A percentile compares a stretch with the other conserved stretches of the same genome.
Conservation (phyloP, 2,113 vertebrate genomes). For the Chaenogobius annularis region DNA sequence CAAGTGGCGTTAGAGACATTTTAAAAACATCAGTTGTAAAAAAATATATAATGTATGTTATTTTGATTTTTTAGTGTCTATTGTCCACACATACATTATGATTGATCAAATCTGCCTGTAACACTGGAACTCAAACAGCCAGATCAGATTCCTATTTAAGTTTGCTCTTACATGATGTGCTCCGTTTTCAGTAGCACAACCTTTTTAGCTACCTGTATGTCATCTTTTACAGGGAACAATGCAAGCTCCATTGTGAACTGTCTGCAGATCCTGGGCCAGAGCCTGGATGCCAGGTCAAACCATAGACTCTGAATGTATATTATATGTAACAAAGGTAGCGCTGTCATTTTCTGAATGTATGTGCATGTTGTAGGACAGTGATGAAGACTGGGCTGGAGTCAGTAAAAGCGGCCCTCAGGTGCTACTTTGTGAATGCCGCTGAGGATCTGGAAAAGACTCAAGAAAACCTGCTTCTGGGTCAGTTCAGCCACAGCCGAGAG, state of each 20-base stretch:
- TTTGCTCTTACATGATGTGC: too few species aligned
- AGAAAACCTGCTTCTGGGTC: conserved; percentile 92
- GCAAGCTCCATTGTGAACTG: conserved; percentile 96
- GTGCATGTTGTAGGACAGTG: conserved; percentile 81
- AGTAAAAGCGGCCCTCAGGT: conserved; percentile 86
- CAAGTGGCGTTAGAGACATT: too few species aligned
- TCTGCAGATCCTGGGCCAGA: conserved; percentile 95
- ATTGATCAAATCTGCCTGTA: too few species aligned
- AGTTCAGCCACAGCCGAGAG: conserved; percentile 89
- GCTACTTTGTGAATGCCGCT: conserved; percentile 87
- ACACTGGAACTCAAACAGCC: too few species aligned
- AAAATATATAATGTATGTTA: too few species aligned
- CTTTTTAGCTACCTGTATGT: background rate
- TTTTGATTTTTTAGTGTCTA: too few species aligned
- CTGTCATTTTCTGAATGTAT: background rate
- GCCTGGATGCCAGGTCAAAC: conserved; percentile 90
- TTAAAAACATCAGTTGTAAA: too few species aligned
- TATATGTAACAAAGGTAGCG: background rate
- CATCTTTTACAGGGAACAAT: conserved; percentile 82
- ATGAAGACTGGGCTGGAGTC: conserved; percentile 95
- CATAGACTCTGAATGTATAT: background rate
- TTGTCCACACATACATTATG: too few species aligned
- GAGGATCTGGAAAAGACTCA: conserved; percentile 92
- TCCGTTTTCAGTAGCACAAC: too few species aligned
- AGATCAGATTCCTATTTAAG: too few species aligned